phyloP scores from a whole-genome alignment of 2,888 invertebrate species.

The Cabera pusaria region DNA sequence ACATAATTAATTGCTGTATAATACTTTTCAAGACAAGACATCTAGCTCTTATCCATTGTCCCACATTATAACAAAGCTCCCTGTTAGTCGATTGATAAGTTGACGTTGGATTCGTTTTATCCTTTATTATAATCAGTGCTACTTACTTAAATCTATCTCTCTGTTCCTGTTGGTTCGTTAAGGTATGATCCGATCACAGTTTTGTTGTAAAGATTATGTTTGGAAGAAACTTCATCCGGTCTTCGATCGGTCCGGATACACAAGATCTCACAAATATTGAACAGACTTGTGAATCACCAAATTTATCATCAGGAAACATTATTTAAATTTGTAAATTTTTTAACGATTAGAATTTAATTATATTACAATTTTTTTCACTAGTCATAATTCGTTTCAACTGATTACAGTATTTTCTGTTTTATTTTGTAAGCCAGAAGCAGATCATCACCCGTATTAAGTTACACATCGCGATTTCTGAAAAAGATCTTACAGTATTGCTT shows the following conservation, averaged over 20 bases:
- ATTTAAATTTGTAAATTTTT: too few species aligned
- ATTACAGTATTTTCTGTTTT: too few species aligned
- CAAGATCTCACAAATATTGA: conserved; percentile 40
- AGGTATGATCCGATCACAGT: conserved; percentile 75
- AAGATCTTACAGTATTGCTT: too few species aligned
- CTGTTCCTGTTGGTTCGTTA: conserved; percentile 71
- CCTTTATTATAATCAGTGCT: conserved; percentile 58
- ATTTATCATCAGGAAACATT: too few species aligned
- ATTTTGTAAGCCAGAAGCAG: too few species aligned
- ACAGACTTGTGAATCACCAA: too few species aligned
- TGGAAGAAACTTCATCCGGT: conserved; percentile 79
- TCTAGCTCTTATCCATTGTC: conserved; percentile 23
- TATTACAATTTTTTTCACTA: too few species aligned
- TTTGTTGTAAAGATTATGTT: conserved; percentile 82
- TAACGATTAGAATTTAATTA: too few species aligned
- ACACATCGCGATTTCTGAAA: too few species aligned
- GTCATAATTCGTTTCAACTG: too few species aligned
- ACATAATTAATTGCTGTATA: conserved; percentile 14
- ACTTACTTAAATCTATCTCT: conserved; percentile 71
- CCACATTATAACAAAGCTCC: conserved; percentile 20
- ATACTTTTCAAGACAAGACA: conserved; percentile 13
- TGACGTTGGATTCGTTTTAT: conserved; percentile 29
- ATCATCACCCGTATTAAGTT: too few species aligned
- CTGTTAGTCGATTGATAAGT: conserved; percentile 29
- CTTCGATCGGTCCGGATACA: conserved; percentile 50